phyloP scores from a whole-genome alignment of 2,888 invertebrate genomes.

The Ormyrus rosae region DNA sequence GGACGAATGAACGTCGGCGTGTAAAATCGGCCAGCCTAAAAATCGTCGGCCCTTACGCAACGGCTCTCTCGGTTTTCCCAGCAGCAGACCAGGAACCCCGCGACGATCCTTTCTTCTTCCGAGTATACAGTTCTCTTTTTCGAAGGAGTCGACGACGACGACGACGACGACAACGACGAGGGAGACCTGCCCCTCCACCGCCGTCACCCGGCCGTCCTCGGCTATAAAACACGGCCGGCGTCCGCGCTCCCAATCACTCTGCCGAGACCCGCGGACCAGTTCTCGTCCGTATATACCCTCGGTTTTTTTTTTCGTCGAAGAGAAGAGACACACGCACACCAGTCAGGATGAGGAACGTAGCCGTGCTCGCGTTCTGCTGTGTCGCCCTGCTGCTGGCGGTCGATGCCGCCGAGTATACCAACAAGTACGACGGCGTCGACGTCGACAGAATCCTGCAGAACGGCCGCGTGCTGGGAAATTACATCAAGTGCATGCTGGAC shows the following conservation, averaged over 20 bases:
- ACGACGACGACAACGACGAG: neutral
- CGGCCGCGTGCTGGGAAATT: constrained; percentile 79
- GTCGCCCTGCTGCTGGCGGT: constrained; percentile 7
- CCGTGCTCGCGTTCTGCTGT: constrained; percentile 28
- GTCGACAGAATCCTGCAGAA: constrained; percentile 79
- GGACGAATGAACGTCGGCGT: neutral
- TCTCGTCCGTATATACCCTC: neutral
- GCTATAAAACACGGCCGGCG: constrained; percentile 22
- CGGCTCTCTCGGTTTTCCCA: constrained; percentile 38
- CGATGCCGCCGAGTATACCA: constrained; percentile 73
- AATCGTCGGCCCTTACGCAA: neutral
- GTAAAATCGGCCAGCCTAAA: neutral
- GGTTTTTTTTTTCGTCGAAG: no score
- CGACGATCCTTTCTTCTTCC: neutral
- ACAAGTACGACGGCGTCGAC: constrained; percentile 79
- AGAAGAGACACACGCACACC: no score
- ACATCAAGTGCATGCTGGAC: constrained; percentile 80
- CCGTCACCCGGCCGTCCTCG: neutral
- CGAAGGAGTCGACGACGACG: neutral
- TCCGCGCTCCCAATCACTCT: constrained; percentile 25
- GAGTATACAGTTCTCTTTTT: neutral
- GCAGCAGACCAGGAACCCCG: constrained; percentile 14
- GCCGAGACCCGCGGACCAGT: neutral
- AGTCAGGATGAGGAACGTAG: constrained; percentile 21
- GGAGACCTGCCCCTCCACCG: constrained; percentile 5